Conservation (phyloP, 2,797 vertebrate species). For the Tapirus indicus region DNA sequence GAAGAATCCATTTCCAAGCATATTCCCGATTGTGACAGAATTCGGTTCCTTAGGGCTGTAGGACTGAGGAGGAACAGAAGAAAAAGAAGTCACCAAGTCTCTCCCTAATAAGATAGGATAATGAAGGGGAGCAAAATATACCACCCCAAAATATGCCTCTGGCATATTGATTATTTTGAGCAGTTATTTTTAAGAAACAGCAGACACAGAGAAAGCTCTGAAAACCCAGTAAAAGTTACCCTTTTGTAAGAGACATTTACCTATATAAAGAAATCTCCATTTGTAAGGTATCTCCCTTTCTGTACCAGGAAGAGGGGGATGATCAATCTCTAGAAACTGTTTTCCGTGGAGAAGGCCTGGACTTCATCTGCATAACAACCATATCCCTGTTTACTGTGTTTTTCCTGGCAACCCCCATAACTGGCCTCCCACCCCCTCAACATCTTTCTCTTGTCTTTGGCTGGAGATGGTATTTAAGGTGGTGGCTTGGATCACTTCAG, state of each 20-base stretch:
- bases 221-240: neutral
- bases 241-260: neutral
- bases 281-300: neutral
- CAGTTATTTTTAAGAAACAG: neutral
- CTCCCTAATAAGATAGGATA: neutral
- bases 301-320: neutral
- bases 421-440: neutral
- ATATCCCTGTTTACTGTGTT: neutral
- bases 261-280: neutral
- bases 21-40: neutral
- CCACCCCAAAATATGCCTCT: neutral
- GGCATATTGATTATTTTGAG: neutral
- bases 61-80: neutral
- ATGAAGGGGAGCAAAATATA: neutral
- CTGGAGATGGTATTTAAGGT: neutral
- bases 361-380: neutral
- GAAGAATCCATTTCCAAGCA: neutral
- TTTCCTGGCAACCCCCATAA: neutral
- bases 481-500: neutral
- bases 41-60: neutral
- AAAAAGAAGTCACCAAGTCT: neutral
- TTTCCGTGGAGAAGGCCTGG: neutral
- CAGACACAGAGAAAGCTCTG: neutral
- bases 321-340: neutral
- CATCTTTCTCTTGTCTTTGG: neutral